Percentiles rank a stretch among this genome's conserved stretches.
Evolutionary conservation across 2,113 vertebrate species (phyloP).

Genomic region (Paraplagusia blochii): DNA sequence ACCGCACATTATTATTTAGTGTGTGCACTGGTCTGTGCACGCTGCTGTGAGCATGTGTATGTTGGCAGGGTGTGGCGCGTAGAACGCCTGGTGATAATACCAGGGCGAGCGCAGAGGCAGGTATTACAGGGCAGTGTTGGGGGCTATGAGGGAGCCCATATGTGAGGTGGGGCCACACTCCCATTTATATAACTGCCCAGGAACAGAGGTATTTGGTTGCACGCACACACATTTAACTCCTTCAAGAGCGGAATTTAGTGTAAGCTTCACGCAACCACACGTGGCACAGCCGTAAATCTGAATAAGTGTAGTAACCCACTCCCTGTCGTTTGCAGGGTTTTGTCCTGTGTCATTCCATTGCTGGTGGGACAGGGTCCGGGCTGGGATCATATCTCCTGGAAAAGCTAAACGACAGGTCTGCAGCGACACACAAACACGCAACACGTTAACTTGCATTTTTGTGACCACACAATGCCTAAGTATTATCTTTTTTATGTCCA

Average conservation of each 20-base stretch:
- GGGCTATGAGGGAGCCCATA: conserved; percentile 53
- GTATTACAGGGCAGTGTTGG: conserved; percentile 62
- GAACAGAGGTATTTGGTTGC: conserved; percentile 54
- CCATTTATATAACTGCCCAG: conserved; percentile 65
- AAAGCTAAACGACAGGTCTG: conserved; percentile 95
- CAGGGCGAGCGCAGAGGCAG: conserved; percentile 61
- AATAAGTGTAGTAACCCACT: conserved; percentile 15
- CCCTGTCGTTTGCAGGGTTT: conserved; percentile 81
- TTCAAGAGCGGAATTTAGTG: conserved; percentile 47
- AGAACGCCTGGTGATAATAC: conserved; percentile 67
- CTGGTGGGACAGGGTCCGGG: conserved; percentile 94
- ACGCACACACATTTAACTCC: conserved; percentile 42
- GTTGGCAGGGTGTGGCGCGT: conserved; percentile 66
- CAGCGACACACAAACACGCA: neutral
- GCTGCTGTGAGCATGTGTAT: conserved; percentile 51
- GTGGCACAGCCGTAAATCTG: conserved; percentile 40
- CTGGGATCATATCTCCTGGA: conserved; percentile 95
- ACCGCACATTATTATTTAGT: conserved; percentile 71
- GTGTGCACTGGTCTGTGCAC: conserved; percentile 47
- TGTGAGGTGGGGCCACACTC: conserved; percentile 63
- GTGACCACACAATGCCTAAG: neutral
- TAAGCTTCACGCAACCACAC: conserved; percentile 35
- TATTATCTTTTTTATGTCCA: conserved; percentile 42
- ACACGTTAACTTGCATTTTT: neutral
- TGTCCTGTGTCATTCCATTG: conserved; percentile 96